Conservation (phyloP, 2,888 invertebrate species). For the Syrista parreyssii region DNA sequence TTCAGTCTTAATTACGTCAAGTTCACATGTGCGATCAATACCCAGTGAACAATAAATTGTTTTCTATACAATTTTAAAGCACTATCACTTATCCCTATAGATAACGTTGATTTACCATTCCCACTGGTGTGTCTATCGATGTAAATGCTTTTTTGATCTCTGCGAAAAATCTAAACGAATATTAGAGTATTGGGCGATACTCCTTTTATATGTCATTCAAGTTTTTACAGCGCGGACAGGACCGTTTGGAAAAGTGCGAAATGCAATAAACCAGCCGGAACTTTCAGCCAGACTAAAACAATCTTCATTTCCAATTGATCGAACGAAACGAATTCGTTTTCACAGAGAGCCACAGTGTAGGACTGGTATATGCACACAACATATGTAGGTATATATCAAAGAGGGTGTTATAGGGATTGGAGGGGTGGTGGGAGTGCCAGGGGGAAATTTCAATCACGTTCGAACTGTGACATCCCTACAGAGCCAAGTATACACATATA, state of each 20-base stretch:
- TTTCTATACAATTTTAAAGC: background rate
- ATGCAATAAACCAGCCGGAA: conserved; percentile 98
- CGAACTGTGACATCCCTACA: background rate
- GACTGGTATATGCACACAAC: conserved; percentile 16
- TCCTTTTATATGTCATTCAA: background rate
- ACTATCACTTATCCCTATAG: background rate
- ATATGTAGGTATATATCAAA: background rate
- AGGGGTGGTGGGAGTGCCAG: conserved; percentile 23
- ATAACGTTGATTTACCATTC: background rate
- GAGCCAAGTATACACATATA: background rate
- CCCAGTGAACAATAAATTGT: background rate
- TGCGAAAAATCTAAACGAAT: background rate
- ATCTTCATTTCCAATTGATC: conserved; percentile 2
- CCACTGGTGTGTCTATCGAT: background rate
- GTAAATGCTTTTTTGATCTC: background rate
- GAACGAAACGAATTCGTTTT: conserved; percentile 7
- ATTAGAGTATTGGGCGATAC: background rate
- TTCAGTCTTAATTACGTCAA: background rate
- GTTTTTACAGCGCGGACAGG: background rate
- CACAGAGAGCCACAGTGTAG: conserved; percentile 29
- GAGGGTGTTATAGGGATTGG: conserved; percentile 15
- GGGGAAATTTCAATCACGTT: conserved; percentile 53
- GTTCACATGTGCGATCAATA: background rate
- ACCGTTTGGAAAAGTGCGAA: conserved; percentile 84
- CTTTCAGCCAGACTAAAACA: conserved; percentile 79